These are phyloP conservation scores for Malaclemys terrapin DNA, from an alignment of 2,113 vertebrate species.

Conservation along the genomic window DNA sequence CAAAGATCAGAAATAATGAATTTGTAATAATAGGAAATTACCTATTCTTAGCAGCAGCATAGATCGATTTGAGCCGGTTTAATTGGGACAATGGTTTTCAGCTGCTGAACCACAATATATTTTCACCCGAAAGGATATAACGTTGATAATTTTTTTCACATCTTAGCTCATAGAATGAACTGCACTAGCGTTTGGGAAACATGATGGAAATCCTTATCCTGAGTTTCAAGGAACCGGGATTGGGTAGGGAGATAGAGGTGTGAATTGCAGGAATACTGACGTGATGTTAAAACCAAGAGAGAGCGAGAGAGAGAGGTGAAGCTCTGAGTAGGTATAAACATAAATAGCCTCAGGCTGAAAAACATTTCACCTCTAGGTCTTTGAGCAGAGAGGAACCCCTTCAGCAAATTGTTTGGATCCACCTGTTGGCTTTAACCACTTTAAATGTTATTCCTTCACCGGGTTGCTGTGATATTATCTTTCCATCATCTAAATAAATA, in stretches of 20 bases:
- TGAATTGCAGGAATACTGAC: conserved; percentile 29
- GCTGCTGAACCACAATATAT: background rate
- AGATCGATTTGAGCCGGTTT: background rate
- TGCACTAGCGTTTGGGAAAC: conserved; percentile 24
- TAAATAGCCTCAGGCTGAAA: conserved; percentile 84
- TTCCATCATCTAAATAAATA: conserved; percentile 45
- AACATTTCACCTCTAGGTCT: conserved; percentile 90
- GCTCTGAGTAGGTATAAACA: conserved; percentile 76
- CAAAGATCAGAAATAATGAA: background rate
- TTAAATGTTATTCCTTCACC: conserved; percentile 33
- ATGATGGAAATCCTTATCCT: conserved; percentile 51
- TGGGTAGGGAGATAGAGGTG: background rate
- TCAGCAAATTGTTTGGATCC: conserved; percentile 70
- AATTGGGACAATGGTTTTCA: background rate
- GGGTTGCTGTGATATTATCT: conserved; percentile 29
- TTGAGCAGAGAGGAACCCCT: conserved; percentile 80
- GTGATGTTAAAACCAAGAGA: conserved; percentile 74
- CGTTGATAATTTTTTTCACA: too few relatives aligned
- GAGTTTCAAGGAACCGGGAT: conserved; percentile 38
- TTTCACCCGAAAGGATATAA: conserved; percentile 35
- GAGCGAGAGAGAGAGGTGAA: conserved; percentile 71
- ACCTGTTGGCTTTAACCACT: conserved; percentile 73
- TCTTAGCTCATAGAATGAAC: background rate
- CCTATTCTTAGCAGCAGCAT: background rate
- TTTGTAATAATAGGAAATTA: background rate